Evolutionary conservation across 2,113 vertebrate species (phyloP).

Genomic region (Petrocephalus zakoni): DNA sequence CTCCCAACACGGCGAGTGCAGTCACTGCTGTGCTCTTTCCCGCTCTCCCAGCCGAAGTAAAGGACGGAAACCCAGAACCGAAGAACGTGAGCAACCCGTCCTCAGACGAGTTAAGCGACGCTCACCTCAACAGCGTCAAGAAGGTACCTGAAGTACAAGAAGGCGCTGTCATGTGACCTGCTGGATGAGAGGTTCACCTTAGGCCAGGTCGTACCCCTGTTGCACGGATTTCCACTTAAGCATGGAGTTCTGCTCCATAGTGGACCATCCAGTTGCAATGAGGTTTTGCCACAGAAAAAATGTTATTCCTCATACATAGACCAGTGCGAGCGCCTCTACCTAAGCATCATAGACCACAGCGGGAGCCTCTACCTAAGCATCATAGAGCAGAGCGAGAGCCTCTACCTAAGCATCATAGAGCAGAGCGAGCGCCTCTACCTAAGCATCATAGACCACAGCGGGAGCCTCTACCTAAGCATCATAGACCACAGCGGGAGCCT

Average conservation of each 20-base stretch:
- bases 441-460: too few relatives aligned
- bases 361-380: too few relatives aligned
- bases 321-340: too few relatives aligned
- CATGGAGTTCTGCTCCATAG: not conserved
- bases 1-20: not conserved
- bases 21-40: not conserved
- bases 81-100: slow-evolving; percentile 75
- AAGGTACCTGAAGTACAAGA: too few relatives aligned
- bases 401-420: too few relatives aligned
- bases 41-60: slow-evolving; percentile 64
- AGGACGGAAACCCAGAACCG: slow-evolving; percentile 84
- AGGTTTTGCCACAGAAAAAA: too few relatives aligned
- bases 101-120: slow-evolving; percentile 74
- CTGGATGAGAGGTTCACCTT: not conserved
- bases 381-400: too few relatives aligned
- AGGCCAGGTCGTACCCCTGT: not conserved
- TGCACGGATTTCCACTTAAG: not conserved
- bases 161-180: not conserved
- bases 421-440: too few relatives aligned
- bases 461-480: not conserved
- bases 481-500: too few relatives aligned
- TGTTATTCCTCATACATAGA: too few relatives aligned
- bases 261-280: not conserved
- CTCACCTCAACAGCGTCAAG: slow-evolving; percentile 75
- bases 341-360: too few relatives aligned